Base-by-base conservation (phyloP, 2,888 invertebrate species). In the Diaprepes abbreviatus region DNA sequence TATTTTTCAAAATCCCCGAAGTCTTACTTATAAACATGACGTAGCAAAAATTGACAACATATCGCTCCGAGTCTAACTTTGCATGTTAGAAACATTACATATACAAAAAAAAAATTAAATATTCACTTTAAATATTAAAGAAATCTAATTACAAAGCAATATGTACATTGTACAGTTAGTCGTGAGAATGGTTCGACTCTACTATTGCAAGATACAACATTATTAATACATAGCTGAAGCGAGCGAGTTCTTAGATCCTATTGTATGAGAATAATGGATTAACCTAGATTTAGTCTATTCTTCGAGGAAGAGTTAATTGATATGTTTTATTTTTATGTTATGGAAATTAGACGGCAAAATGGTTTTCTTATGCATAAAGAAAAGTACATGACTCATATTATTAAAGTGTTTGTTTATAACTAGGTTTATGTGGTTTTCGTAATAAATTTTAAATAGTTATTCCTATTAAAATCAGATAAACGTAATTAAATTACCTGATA, bases 211-310 rank as follows among this genome's bases (percentile, higher is more conserved):
- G 14, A 48, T n/a, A n/a, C n/a, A n/a, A n/a, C n/a, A n/a, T n/a
- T n/a, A n/a, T n/a, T n/a, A n/a, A n/a, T n/a, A n/a, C n/a, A n/a
- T n/a, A 35, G 24, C 35, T n/a, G n/a, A 9, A 35, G 48, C 28
- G 48, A 14, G 28, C 16, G 16, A 28, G 16, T 50, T 19, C 28
- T 55, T 35, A 55, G 16, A 3, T 35, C 24, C 36, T 12, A 36
- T 55, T 55, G 55, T 55, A 21, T 31, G n/a, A 55, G 55, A 21
- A 55, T 55, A 55, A 55, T 36, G 21, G 54, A 36, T 55, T 55
- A 55, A 55, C 55, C 55, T 55, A 35, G 55, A 55, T 55, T 35
- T 50, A 16, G 48, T 50, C 48, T 50, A 50, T 50, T 50, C 48
- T 50, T 16, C 28, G 28, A 50, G 48, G 16, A 50, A 50, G 48